Conservation (phyloP, 2,797 vertebrate genomes). For the Glossophaga mutica region DNA sequence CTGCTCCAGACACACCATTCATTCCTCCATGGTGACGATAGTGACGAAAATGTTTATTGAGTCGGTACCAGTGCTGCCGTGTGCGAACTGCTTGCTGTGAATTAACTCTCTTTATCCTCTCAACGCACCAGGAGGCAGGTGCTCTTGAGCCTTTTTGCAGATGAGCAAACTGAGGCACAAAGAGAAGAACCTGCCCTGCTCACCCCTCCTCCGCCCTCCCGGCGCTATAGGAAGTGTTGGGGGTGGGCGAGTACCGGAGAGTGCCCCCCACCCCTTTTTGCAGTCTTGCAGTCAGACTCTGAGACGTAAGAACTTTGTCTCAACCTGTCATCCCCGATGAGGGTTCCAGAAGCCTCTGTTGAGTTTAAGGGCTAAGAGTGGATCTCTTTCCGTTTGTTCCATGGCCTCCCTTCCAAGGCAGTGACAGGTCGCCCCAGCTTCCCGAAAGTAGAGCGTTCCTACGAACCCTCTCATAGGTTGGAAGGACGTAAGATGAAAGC, state of each 20-base stretch:
- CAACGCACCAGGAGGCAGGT: background rate
- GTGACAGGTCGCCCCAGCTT: background rate
- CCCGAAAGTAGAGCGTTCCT: background rate
- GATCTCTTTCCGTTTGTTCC: background rate
- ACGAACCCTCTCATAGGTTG: accelerated
- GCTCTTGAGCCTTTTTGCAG: background rate
- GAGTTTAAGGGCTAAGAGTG: background rate
- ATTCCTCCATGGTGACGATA: background rate
- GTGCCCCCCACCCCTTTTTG: no score
- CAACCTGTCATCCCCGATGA: background rate
- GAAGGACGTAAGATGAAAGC: background rate
- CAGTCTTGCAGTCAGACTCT: background rate
- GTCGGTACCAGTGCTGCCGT: background rate
- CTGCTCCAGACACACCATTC: background rate
- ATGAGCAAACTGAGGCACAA: background rate
- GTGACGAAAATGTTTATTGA: background rate
- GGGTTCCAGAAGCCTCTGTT: background rate
- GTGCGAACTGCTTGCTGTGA: background rate
- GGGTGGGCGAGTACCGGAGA: background rate
- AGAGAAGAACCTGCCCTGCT: background rate
- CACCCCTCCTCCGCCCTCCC: background rate
- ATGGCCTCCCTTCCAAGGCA: background rate
- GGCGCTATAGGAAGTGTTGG: no score
- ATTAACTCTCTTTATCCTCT: background rate
- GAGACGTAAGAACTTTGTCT: background rate